Base-by-base conservation (phyloP, 2,888 invertebrate species). In the Eupeodes latifasciatus region DNA sequence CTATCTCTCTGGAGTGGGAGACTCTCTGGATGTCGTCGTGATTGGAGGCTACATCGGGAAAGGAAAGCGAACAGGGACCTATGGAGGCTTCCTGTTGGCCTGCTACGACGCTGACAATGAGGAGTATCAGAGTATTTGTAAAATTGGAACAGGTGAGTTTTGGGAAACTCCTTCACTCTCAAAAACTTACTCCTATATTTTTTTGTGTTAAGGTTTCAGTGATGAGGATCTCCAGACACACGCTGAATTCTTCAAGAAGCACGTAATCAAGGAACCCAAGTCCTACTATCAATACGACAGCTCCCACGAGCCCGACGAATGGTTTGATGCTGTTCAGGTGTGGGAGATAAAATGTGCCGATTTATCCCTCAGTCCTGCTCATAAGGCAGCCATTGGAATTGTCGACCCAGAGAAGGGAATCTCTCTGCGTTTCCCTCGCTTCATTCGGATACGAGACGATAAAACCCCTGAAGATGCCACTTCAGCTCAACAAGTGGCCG, bases 271-370 rank as follows among this genome's bases (percentile, higher is more conserved):
- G 0, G 94, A 94, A 51, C 96, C 98, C 0, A 96, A 96, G 92
- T 95, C 96, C 0, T 98, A 98, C 92, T 98, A 97, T 91, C 95
- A 96, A 66, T 98, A 94, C 93, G 98, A 98, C 93, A 90, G 93
- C 0, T 94, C 95, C 9, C 95, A 96, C 90, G 94, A 95, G 91
- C 97, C 98, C 1, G 98, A 99, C 94, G 97, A 96, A 91, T 99
- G 99, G 98, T 96, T 99, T 92, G 96, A 96, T 90, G 95, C 98
- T 5, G 96, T 96, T 16, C 95, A 96, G 93, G 98, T 99, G 81
- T 99, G 98, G 98, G 99, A 99, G 95, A 96, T 99, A 78, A 98
- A 99, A 93, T 98, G 98, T 93, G 99, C 99, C 0, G 99, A 99
- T 95, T 95, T 99, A 81, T 99, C 99, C 7, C 95, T 99, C 67